A percentile compares a stretch with the other conserved stretches of the same genome.
These are phyloP conservation scores for Saturnia pavonia DNA, from an alignment of 2,888 invertebrate genomes.

Conservation along the genomic window DNA sequence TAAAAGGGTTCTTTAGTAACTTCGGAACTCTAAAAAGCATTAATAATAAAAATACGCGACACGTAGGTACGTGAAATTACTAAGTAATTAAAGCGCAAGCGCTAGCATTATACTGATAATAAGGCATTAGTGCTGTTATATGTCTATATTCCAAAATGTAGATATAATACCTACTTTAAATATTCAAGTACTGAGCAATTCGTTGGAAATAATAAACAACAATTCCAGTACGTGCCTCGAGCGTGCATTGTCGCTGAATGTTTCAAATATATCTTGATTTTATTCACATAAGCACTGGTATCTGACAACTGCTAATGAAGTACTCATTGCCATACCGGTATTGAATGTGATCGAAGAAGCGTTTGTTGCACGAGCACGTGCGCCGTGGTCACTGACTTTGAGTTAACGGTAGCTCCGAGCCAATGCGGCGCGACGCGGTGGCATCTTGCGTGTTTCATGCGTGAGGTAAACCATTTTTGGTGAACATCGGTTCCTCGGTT, in stretches of 20 bases:
- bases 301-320: slow-evolving; percentile 32
- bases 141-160: too few species aligned
- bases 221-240: neutral
- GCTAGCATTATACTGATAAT: too few species aligned
- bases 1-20: too few species aligned
- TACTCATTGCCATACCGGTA: slow-evolving; percentile 35
- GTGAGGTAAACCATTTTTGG: slow-evolving; percentile 13
- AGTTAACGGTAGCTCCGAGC: slow-evolving; percentile 61
- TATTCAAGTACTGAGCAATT: too few species aligned
- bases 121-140: too few species aligned
- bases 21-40: too few species aligned
- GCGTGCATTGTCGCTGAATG: neutral
- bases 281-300: neutral
- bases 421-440: slow-evolving; percentile 14
- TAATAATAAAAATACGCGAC: too few species aligned
- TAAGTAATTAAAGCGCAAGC: too few species aligned
- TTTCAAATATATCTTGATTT: neutral
- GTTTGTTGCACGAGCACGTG: slow-evolving; percentile 45
- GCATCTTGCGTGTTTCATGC: slow-evolving; percentile 11
- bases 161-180: too few species aligned
- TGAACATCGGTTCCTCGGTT: slow-evolving; percentile 5
- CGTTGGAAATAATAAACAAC: too few species aligned
- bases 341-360: slow-evolving; percentile 22
- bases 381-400: slow-evolving; percentile 60
- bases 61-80: too few species aligned